Conservation (phyloP, 2,113 vertebrate species). For the Perca schrenkii region DNA sequence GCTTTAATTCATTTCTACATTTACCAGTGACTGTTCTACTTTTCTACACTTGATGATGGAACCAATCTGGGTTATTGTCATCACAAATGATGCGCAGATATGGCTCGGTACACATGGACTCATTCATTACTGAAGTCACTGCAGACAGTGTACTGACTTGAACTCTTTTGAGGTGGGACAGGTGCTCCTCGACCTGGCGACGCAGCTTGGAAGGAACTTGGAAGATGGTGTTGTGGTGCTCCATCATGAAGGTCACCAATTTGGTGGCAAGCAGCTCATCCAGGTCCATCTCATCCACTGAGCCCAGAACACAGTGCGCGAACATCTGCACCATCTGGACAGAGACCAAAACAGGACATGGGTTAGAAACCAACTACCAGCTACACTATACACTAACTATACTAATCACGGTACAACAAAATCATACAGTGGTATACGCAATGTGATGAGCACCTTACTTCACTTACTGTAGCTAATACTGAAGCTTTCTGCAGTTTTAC, state of each 20-base stretch:
- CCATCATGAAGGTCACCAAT: conserved; percentile 79
- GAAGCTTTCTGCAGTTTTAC: not conserved
- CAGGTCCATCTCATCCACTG: conserved; percentile 77
- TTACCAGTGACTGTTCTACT: not conserved
- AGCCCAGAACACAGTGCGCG: conserved; percentile 75
- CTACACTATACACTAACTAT: too few relatives aligned
- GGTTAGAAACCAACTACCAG: not conserved
- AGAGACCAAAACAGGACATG: not conserved
- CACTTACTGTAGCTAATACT: not conserved
- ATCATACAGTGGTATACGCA: not conserved
- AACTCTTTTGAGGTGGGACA: conserved; percentile 77
- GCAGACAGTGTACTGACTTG: conserved; percentile 57
- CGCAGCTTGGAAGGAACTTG: conserved; percentile 69
- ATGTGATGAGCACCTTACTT: not conserved
- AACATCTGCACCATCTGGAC: conserved; percentile 78
- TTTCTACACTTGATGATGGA: not conserved
- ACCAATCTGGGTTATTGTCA: not conserved
- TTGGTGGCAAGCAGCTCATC: conserved; percentile 79
- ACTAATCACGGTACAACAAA: not conserved
- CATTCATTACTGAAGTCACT: not conserved
- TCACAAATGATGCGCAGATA: not conserved
- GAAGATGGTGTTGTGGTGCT: conserved; percentile 69
- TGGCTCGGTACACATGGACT: not conserved
- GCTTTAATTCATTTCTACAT: conserved; percentile 11
- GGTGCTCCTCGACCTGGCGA: conserved; percentile 75